Evolutionary conservation across 2,797 vertebrate species (phyloP).

Genomic region (Macrochelys suwanniensis): DNA sequence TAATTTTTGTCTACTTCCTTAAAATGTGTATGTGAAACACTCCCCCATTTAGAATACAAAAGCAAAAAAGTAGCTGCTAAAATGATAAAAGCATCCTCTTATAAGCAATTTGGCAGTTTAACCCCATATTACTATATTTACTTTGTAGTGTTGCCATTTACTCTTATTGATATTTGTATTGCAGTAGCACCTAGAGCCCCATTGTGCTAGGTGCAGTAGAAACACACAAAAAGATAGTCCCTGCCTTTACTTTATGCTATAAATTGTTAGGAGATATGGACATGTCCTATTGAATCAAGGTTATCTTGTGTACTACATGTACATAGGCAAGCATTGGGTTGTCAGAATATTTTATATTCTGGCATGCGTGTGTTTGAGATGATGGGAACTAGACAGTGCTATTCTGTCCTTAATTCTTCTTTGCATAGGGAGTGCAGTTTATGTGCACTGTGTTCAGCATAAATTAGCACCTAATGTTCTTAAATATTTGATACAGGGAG

Average conservation of each 20-base stretch:
- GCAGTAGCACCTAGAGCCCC: not conserved
- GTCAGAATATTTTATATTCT: accelerated
- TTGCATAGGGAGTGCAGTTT: not conserved
- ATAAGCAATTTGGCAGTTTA: not conserved
- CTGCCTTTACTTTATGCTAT: too few relatives aligned
- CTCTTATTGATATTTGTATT: not conserved
- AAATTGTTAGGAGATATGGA: not conserved
- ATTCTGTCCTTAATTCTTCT: not conserved
- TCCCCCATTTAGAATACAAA: not conserved
- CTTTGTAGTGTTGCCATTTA: not conserved
- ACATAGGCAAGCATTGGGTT: not conserved
- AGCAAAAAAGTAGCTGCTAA: not conserved
- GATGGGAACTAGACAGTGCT: not conserved
- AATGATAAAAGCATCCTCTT: not conserved
- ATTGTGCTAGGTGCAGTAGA: too few relatives aligned
- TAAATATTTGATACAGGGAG: not conserved
- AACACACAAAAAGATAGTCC: too few relatives aligned
- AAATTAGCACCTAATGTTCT: not conserved
- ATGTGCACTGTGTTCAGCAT: not conserved
- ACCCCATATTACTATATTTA: not conserved
- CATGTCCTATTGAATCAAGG: not conserved
- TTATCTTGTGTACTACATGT: not conserved
- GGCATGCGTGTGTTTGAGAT: not conserved
- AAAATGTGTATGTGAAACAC: not conserved
- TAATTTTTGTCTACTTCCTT: not conserved